Conservation (phyloP, 2,113 vertebrate genomes). For the Xiphias gladius region DNA sequence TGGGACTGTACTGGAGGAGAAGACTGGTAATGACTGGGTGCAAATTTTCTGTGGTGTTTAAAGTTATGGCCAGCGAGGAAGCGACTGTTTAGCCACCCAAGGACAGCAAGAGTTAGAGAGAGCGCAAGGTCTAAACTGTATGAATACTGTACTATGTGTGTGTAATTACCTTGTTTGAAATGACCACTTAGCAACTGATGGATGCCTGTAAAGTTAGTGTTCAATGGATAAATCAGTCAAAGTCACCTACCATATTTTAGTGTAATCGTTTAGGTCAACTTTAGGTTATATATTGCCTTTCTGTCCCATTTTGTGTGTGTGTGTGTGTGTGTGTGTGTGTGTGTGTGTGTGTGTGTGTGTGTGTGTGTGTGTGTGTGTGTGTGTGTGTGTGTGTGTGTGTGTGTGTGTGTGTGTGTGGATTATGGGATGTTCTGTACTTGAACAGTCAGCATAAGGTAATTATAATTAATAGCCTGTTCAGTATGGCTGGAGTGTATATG, state of each 20-base stretch:
- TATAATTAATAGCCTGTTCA: constrained; percentile 2
- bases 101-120: not conserved
- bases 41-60: constrained; percentile 12
- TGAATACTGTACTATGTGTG: not conserved
- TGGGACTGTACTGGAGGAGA: not conserved
- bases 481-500: not conserved
- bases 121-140: not conserved
- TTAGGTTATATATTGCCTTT: not conserved
- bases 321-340: not conserved
- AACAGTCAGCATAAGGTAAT: constrained; percentile 20
- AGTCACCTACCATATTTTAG: not conserved
- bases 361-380: not conserved
- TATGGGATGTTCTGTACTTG: not conserved
- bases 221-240: not conserved
- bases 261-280: too few species aligned
- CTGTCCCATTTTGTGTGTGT: not conserved
- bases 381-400: not conserved
- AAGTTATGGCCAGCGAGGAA: not conserved
- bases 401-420: not conserved
- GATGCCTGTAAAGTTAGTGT: not conserved
- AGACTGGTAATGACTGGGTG: constrained; percentile 58
- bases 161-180: not conserved
- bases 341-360: not conserved
- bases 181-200: not conserved
- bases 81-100: not conserved